These are phyloP conservation scores for Brachionus calyciflorus DNA, from an alignment of 1,140 invertebrate genomes.

Conservation along the genomic window DNA sequence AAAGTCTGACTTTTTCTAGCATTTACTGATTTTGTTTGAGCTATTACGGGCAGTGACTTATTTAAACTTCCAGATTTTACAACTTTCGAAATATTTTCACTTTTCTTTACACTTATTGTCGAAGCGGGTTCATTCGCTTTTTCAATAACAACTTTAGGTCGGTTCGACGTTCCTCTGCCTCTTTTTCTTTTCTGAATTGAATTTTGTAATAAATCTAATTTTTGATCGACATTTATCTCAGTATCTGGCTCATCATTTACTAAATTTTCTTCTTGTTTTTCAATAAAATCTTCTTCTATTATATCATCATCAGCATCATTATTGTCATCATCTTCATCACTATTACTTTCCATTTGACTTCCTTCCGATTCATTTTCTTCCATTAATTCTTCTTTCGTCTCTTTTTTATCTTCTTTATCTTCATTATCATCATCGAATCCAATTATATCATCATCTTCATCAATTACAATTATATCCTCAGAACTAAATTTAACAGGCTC, in stretches of 20 bases:
- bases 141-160: slow-evolving; percentile 24
- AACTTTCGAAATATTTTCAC: no score
- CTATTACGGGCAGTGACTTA: background rate
- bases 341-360: background rate
- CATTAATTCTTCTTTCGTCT: no score
- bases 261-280: background rate
- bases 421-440: slow-evolving; percentile 7
- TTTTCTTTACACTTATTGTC: slow-evolving; percentile 23
- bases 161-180: background rate
- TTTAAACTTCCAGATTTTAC: background rate
- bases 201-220: background rate
- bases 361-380: no score
- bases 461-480: slow-evolving; percentile 16
- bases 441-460: slow-evolving; percentile 31
- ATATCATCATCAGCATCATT: slow-evolving; percentile 23
- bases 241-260: background rate
- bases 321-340: background rate
- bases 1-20: background rate
- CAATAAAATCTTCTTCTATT: slow-evolving; percentile 3
- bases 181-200: background rate
- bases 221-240: background rate
- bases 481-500: background rate
- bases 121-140: slow-evolving; percentile 5
- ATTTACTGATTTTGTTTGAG: slow-evolving; percentile 11
- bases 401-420: slow-evolving; percentile 1